Evolutionary conservation across 2,113 vertebrate genomes (phyloP).

Genomic region (Chlamydotis undulata): DNA sequence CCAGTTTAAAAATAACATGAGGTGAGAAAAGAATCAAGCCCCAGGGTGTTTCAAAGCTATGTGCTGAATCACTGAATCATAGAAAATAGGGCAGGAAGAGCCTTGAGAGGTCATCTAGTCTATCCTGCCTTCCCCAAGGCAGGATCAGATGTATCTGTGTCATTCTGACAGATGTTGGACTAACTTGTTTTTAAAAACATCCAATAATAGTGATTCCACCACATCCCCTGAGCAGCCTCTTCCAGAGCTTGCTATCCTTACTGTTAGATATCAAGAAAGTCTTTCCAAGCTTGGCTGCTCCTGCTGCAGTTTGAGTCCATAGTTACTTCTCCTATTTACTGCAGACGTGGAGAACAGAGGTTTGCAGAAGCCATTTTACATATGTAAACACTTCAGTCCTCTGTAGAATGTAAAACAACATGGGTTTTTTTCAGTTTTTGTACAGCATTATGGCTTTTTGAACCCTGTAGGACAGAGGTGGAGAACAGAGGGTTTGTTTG

Average conservation of each 20-base stretch:
- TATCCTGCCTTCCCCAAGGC: slow-evolving; percentile 47
- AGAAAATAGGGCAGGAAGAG: slow-evolving; percentile 53
- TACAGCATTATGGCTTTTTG: neutral
- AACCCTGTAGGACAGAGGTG: neutral
- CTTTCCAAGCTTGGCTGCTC: neutral
- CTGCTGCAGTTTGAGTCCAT: neutral
- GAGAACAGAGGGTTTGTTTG: neutral
- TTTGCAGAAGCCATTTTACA: neutral
- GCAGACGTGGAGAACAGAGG: neutral
- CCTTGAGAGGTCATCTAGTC: slow-evolving; percentile 41
- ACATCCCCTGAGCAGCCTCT: neutral
- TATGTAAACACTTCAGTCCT: neutral
- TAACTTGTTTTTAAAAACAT: slow-evolving; percentile 43
- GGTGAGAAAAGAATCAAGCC: slow-evolving; percentile 49
- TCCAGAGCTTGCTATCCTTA: neutral
- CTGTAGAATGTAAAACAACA: neutral
- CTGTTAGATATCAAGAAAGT: neutral
- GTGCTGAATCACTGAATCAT: slow-evolving; percentile 55
- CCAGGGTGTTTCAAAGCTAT: slow-evolving; percentile 38
- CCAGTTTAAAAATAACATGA: slow-evolving; percentile 58
- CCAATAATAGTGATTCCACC: neutral
- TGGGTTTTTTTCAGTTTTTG: neutral
- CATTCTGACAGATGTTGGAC: slow-evolving; percentile 39
- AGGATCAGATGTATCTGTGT: slow-evolving; percentile 42
- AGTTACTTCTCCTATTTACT: neutral